phyloP scores from a whole-genome alignment of 1,140 invertebrate species.

The Oppia nitens region DNA sequence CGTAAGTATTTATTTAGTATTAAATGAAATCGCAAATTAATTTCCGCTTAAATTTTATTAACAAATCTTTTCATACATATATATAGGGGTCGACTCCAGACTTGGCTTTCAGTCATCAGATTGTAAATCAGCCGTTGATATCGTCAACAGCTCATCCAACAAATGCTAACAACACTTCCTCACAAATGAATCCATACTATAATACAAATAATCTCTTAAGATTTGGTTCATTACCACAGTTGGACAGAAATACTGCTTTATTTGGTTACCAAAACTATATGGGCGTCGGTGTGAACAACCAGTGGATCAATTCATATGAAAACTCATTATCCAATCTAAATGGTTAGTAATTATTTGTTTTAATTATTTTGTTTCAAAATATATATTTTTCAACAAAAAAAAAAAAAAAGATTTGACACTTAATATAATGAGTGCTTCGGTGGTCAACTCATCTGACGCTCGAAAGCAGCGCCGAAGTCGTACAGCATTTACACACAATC shows the following conservation, averaged over 20 bases:
- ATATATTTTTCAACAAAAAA: too few species aligned
- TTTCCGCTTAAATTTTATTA: neutral
- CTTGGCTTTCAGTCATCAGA: neutral
- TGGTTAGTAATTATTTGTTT: neutral
- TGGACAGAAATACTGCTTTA: neutral
- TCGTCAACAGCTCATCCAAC: neutral
- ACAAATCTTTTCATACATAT: neutral
- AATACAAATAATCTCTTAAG: neutral
- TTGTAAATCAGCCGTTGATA: neutral
- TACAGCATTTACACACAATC: constrained; percentile 24
- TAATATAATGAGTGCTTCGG: neutral
- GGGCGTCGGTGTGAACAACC: neutral
- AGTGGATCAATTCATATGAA: neutral
- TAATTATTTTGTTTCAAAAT: too few species aligned
- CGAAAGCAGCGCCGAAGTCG: constrained; percentile 22
- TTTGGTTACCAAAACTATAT: neutral
- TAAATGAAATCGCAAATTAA: neutral
- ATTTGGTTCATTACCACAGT: neutral
- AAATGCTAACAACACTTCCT: neutral
- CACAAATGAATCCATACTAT: neutral
- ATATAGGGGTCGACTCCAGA: neutral
- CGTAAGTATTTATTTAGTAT: neutral
- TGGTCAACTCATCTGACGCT: neutral
- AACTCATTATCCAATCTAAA: neutral
- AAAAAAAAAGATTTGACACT: neutral